Evolutionary conservation across 2,888 invertebrate genomes (phyloP).

Genomic region (Andrena praecox): DNA sequence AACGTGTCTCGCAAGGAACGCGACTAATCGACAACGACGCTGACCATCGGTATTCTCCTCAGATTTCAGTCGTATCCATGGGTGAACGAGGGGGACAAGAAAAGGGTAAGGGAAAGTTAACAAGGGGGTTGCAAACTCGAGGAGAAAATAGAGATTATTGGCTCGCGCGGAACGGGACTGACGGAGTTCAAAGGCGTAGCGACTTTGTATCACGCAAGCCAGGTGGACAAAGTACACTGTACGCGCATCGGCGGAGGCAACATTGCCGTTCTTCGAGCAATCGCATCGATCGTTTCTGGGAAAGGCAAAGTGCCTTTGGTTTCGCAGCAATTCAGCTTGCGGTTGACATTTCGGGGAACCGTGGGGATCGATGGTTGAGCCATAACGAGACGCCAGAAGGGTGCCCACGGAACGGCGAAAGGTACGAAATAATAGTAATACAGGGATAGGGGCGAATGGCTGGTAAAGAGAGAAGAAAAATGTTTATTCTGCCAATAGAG

Average conservation of each 20-base stretch:
- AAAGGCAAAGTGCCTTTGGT: slow-evolving; percentile 9
- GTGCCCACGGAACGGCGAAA: not conserved
- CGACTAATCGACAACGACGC: not conserved
- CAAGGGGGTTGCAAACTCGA: not conserved
- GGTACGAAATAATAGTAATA: slow-evolving; percentile 7
- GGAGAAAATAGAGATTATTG: slow-evolving; percentile 21
- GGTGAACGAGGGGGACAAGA: not conserved
- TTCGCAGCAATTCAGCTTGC: not conserved
- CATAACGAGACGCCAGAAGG: not conserved
- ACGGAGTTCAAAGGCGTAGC: not conserved
- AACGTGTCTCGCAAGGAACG: slow-evolving; percentile 23
- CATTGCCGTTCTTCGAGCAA: slow-evolving; percentile 4
- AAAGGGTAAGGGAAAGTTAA: not conserved
- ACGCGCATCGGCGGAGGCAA: slow-evolving; percentile 7
- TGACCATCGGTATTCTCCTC: slow-evolving; percentile 7
- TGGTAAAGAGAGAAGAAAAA: not conserved
- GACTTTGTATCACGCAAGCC: slow-evolving; percentile 27
- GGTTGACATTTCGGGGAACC: slow-evolving; percentile 52
- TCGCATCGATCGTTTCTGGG: slow-evolving; percentile 23
- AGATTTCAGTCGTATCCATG: slow-evolving; percentile 3
- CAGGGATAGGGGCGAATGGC: not conserved
- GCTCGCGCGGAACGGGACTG: not conserved
- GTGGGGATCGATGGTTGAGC: slow-evolving; percentile 38
- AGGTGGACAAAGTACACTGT: slow-evolving; percentile 1
- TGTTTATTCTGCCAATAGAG: not conserved